phyloP scores from a whole-genome alignment of 2,888 invertebrate genomes.

The Helleia helle region DNA sequence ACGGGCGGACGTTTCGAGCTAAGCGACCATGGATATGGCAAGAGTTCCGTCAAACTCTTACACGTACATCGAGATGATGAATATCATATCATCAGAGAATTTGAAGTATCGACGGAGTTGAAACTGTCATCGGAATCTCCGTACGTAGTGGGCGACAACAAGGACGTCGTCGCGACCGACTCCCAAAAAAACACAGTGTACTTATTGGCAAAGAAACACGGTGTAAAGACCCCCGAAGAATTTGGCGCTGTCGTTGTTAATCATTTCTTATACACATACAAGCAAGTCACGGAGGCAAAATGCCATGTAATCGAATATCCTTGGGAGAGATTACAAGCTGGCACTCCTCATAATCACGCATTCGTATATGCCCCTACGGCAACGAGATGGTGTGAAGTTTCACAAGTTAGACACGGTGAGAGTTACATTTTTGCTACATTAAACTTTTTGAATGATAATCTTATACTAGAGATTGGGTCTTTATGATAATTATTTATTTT shows the following conservation, averaged over 20 bases:
- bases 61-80: slow-evolving; percentile 79
- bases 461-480: not conserved
- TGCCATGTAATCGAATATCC: slow-evolving; percentile 83
- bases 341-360: slow-evolving; percentile 81
- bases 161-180: slow-evolving; percentile 86
- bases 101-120: slow-evolving; percentile 81
- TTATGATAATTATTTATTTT: slow-evolving; percentile 16
- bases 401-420: slow-evolving; percentile 78
- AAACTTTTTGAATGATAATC: no score
- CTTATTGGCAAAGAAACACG: slow-evolving; percentile 83
- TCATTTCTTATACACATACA: slow-evolving; percentile 83
- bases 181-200: slow-evolving; percentile 89
- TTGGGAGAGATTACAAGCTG: slow-evolving; percentile 79
- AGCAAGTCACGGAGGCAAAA: slow-evolving; percentile 81
- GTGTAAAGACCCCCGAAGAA: slow-evolving; percentile 83
- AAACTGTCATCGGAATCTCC: slow-evolving; percentile 81
- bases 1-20: slow-evolving; percentile 74
- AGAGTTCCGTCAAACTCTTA: slow-evolving; percentile 82
- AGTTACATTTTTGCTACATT: no score
- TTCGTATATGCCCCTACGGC: slow-evolving; percentile 81
- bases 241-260: slow-evolving; percentile 82
- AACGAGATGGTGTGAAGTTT: slow-evolving; percentile 79
- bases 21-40: slow-evolving; percentile 81
- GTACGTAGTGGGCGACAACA: slow-evolving; percentile 83
- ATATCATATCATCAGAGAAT: slow-evolving; percentile 81